Conservation (phyloP, 2,113 vertebrate species). For the Erythrocercus mccallii region DNA sequence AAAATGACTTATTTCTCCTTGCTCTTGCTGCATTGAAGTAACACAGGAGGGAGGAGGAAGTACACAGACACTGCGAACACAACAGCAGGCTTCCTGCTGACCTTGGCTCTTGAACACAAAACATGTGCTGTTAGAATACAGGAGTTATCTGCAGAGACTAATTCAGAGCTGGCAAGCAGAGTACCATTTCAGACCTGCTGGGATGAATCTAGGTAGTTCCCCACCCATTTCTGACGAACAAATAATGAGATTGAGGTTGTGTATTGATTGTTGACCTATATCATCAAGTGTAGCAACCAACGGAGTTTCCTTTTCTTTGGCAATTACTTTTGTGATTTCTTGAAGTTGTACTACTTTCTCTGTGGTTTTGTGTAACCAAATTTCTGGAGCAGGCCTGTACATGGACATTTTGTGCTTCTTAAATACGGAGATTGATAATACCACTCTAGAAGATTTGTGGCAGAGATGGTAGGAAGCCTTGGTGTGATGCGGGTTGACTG, state of each 20-base stretch:
- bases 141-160: constrained; percentile 14
- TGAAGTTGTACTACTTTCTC: not conserved
- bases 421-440: not conserved
- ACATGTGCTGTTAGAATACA: not conserved
- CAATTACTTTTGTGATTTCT: not conserved
- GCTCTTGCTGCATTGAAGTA: not conserved
- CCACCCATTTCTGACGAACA: not conserved
- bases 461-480: not conserved
- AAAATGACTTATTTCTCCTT: not conserved
- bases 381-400: not conserved
- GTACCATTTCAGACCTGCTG: constrained; percentile 6
- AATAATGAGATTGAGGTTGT: not conserved
- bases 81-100: constrained; percentile 37
- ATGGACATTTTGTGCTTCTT: not conserved
- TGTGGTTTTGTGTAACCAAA: not conserved
- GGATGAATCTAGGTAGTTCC: not conserved
- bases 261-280: not conserved
- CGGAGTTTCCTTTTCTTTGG: constrained; percentile 9
- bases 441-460: not conserved
- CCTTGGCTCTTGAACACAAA: constrained; percentile 22
- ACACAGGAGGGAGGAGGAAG: constrained; percentile 44
- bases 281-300: not conserved
- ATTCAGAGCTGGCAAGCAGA: not conserved
- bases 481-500: not conserved
- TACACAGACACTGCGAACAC: constrained; percentile 29